Conservation (phyloP, 2,113 vertebrate genomes). For the Pangasianodon hypophthalmus region DNA sequence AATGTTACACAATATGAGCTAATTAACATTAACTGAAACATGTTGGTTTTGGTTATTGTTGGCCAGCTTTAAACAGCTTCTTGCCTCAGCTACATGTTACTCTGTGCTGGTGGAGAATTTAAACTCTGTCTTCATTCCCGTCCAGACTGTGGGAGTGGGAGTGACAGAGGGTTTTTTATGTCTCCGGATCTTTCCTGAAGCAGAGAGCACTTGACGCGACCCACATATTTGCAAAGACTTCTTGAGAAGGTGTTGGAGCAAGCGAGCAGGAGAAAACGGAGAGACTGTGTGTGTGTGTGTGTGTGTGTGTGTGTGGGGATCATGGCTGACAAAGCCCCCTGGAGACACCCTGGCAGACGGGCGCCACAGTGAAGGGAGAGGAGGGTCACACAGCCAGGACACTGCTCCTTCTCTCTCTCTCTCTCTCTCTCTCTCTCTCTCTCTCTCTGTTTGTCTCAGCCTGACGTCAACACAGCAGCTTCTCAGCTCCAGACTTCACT, state of each 20-base stretch:
- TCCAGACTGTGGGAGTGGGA: slow-evolving; percentile 41
- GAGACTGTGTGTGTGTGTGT: slow-evolving; percentile 37
- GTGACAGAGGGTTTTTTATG: slow-evolving; percentile 32
- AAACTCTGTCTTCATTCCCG: neutral
- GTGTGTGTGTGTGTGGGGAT: slow-evolving; percentile 34
- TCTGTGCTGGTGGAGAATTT: neutral
- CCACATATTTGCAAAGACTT: slow-evolving; percentile 46
- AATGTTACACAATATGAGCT: neutral
- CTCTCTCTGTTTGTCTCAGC: neutral
- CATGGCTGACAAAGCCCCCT: slow-evolving; percentile 48
- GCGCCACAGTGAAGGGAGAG: slow-evolving; percentile 33
- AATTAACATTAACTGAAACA: neutral
- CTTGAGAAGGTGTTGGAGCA: slow-evolving; percentile 31
- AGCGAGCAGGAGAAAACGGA: neutral
- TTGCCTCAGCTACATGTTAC: neutral
- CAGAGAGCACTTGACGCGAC: slow-evolving; percentile 37
- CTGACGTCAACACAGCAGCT: slow-evolving; percentile 16
- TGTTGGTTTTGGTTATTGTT: neutral
- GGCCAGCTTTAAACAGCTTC: neutral
- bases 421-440: neutral
- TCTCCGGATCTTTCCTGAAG: slow-evolving; percentile 37
- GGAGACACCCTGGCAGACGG: slow-evolving; percentile 25
- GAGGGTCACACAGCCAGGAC: slow-evolving; percentile 35
- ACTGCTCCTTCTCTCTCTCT: neutral
- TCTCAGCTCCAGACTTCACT: slow-evolving; percentile 1